Evolutionary conservation across 2,888 invertebrate genomes (phyloP), one percentile per base, ranked within the genome.

Genomic region (Rhamnusium bicolor): DNA sequence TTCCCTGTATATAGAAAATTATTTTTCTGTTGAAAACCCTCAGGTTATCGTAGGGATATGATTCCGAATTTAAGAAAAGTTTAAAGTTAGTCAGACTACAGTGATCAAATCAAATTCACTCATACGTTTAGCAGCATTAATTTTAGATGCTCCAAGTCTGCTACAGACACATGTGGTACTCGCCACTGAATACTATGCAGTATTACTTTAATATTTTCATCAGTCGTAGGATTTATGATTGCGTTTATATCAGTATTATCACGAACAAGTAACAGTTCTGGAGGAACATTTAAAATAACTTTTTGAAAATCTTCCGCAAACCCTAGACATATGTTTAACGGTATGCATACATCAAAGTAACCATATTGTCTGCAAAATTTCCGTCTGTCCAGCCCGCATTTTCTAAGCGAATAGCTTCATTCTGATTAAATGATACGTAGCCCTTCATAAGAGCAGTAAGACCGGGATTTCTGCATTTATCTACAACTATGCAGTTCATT

Each of bases 271-370:
- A 86, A 80, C 47, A 86, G 73, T 77, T 88, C 87, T 83, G 87
- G 86, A 80, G 84, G 85, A 68, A 82, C 82, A 76, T 87, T 87
- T 0, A 87, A 75, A 66, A 86, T 79, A 60, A 87, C 83, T 80
- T 84, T 85, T 40, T 68, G 68, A 21, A 16, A 68, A 21, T 87
- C 84, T 77, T 86, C 85, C 49, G 82, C 82, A 79, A 86, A 87
- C 3, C 85, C 86, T 14, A 87, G 69, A 69, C 24, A 24, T 4
- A 24, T 24, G 24, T 24, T 24, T 24, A 24, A 6, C 3, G 24
- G 24, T 24, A 24, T 24, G 2, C 2, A 4, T 6, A 24, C 24
- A 24, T 24, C 24, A 24, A 24, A 24, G 24, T 24, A 24, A 24
- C 24, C 24, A 6, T 24, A 6, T 6, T 24, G 24, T 24, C 24